Evolutionary conservation across 2,888 invertebrate genomes (phyloP).

Genomic region (Platycheirus rosarum): DNA sequence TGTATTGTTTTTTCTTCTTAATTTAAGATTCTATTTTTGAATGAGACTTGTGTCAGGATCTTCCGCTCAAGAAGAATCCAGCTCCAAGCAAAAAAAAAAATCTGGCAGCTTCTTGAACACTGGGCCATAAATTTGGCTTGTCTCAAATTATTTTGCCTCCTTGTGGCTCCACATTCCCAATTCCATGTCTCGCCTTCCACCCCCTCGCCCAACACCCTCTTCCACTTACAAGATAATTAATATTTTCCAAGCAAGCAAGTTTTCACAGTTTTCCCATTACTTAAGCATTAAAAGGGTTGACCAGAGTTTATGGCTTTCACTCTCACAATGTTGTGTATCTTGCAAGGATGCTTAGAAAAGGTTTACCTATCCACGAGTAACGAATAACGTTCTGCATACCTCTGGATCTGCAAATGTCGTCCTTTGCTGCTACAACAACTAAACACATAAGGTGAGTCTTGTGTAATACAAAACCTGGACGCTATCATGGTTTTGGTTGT

Average conservation of each 20-base stretch:
- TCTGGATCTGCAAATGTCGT: slow-evolving; percentile 38
- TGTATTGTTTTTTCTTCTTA: no score
- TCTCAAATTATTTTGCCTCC: slow-evolving; percentile 10
- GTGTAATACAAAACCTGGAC: slow-evolving; percentile 64
- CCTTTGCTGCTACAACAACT: slow-evolving; percentile 23
- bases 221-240: slow-evolving; percentile 62
- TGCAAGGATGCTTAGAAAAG: slow-evolving; percentile 62
- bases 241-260: slow-evolving; percentile 72
- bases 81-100: not conserved
- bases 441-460: slow-evolving; percentile 63
- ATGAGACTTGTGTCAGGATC: no score
- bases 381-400: slow-evolving; percentile 15
- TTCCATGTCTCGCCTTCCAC: not conserved
- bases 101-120: slow-evolving; percentile 1
- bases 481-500: slow-evolving; percentile 60
- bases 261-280: slow-evolving; percentile 72
- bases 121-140: slow-evolving; percentile 17
- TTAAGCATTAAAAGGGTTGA: slow-evolving; percentile 73
- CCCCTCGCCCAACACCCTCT: not conserved
- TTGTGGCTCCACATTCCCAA: slow-evolving; percentile 16
- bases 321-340: slow-evolving; percentile 45
- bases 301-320: slow-evolving; percentile 64
- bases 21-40: no score
- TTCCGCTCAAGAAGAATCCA: not conserved
- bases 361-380: slow-evolving; percentile 9